Base-by-base conservation (phyloP, 2,797 vertebrate species). In the Catharus ustulatus region DNA sequence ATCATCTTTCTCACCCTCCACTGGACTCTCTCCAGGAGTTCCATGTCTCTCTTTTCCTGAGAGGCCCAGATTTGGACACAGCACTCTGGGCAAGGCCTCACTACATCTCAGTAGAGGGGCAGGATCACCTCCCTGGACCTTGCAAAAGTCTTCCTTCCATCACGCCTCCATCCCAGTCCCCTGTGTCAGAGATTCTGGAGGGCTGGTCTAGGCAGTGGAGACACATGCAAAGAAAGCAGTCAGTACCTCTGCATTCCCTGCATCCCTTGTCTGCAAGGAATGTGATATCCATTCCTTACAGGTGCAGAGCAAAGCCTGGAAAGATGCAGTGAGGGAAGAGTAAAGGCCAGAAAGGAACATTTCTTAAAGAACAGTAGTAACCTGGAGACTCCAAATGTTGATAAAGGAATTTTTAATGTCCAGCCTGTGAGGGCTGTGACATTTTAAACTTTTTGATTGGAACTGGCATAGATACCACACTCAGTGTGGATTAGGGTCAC, bases 21-120 rank as follows among this genome's bases (percentile, higher is more conserved):
- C 29, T 16, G 46, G 40, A 43, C 32, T n/a, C 0, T 0, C 18
- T 49, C 36, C 40, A 32, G 43, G 34, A 58, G 23, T 19, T 80
- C 34, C 6, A 7, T 58, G 24, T 22, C 34, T 55, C 29, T 29
- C 19, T 49, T 58, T 29, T 58, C 22, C 77, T 42, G 54, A 68
- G 43, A 23, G 58, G 19, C 34, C 43, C 11, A 48, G 63, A 29
- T 23, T 5, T 5, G 7, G 43, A 49, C 34, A 29, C 9, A 58
- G 7, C 9, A 5, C 15, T n/a, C 19, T 2, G 5, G 34, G 23
- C 1, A 8, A 48, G 8, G 23, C 23, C 29, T 40, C 43, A 18
- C 43, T 48, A 22, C 20, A 7, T 27, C 30, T 40, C 29, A 58
- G 34, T 4, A 40, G 23, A 80, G 30, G 12, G 12, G 29, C 24